phyloP scores from a whole-genome alignment of 2,888 invertebrate genomes.

The Netelia inedita region DNA sequence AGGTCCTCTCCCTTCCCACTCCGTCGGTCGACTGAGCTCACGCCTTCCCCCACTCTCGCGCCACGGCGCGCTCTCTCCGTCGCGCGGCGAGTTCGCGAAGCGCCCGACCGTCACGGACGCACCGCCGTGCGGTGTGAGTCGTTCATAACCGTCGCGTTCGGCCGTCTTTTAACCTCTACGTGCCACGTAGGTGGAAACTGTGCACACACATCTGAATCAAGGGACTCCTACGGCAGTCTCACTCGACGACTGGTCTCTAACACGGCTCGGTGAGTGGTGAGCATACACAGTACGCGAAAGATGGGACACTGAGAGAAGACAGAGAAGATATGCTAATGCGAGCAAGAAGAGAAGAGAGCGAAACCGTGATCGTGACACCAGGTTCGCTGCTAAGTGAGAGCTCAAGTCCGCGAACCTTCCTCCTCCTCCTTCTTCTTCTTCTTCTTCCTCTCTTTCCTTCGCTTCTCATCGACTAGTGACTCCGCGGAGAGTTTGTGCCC shows the following conservation, averaged over 20 bases:
- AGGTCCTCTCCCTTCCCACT: constrained; percentile 61
- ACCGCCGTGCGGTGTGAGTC: background rate
- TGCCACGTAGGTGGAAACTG: too few species aligned
- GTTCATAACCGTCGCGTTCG: too few species aligned
- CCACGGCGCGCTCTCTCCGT: constrained; percentile 32
- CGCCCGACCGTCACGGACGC: constrained; percentile 60
- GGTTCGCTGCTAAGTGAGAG: constrained; percentile 83
- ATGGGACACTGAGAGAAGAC: constrained; percentile 67
- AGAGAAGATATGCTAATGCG: constrained; percentile 84
- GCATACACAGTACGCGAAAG: constrained; percentile 17
- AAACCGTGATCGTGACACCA: constrained; percentile 83
- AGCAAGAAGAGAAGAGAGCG: constrained; percentile 54
- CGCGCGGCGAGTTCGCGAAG: background rate
- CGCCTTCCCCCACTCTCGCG: constrained; percentile 23
- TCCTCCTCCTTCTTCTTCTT: constrained; percentile 45
- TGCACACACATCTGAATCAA: too few species aligned
- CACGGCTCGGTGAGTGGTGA: background rate
- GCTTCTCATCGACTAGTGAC: constrained; percentile 37
- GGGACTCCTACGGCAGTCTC: too few species aligned
- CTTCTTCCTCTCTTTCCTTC: constrained; percentile 18
- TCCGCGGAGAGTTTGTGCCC: constrained; percentile 22
- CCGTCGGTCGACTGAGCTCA: background rate
- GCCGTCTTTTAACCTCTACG: too few species aligned
- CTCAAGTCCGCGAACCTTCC: constrained; percentile 81
- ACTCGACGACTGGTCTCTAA: too few species aligned